Base-by-base conservation (phyloP, 1,140 invertebrate species). In the Coelopa frigida region DNA sequence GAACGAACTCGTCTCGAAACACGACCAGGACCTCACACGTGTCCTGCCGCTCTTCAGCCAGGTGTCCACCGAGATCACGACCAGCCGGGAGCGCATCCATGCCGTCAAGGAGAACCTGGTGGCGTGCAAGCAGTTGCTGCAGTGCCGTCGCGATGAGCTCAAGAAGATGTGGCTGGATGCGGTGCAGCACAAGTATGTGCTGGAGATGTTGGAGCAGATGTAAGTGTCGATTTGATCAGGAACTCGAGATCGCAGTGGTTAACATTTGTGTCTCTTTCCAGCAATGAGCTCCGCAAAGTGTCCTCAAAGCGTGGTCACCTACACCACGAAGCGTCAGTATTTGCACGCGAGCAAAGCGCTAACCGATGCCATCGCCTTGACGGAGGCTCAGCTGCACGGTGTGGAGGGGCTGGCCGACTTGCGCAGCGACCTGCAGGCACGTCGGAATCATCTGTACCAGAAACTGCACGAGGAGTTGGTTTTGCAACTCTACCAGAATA, bases 131-230 rank as follows among this genome's bases (percentile, higher is more conserved):
- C 84, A 83, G 17, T 71, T 98, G 22, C 70, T 99, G 32, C 83
- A 92, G 49, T 93, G 93, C 71, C 82, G 90, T 49, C 77, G 93
- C 37, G 93, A 96, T 58, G 94, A 98, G 70, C 73, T 99, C 32
- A 83, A 91, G 54, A 87, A 93, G 57, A 74, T 96, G 40, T 96
- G 92, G 89, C 73, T 87, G 1, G 92, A 96, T 71, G 89, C 89
- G 5, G 79, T 95, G 14, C 89, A 96, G 64, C 91, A 96, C 57
- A 91, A 93, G 61, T 84, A 94, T 66, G 85, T 91, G 49, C 69
- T 95, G 15, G 76, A 86, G 49, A 79, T 95, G 64, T 71, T 95
- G 23, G 87, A 90, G 56, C 86, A 94, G 73, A 89, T 95, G 87
- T 91, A 74, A 78, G 78, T 61, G 12, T 21, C 21, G 12, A 41